Conservation (phyloP, 2,113 vertebrate genomes). For the Pristiophorus japonicus region DNA sequence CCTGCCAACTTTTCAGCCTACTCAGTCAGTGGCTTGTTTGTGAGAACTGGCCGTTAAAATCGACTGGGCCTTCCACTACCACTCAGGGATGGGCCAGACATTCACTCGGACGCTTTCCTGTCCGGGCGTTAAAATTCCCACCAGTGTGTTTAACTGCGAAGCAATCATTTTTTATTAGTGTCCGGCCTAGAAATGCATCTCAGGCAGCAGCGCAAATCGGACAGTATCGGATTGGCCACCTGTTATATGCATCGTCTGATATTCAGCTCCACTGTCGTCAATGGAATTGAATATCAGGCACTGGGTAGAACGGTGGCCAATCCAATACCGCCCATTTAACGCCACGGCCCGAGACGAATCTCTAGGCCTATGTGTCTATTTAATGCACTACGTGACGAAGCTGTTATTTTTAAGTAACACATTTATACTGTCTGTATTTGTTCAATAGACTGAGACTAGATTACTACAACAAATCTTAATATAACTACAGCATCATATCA, state of each 20-base stretch:
- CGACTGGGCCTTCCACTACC: background rate
- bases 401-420: too few relatives aligned
- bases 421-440: background rate
- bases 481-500: slow-evolving; percentile 18
- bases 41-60: slow-evolving; percentile 2
- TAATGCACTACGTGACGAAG: too few relatives aligned
- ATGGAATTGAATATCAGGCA: too few relatives aligned
- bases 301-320: too few relatives aligned
- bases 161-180: background rate
- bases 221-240: too few relatives aligned
- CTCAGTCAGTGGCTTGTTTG: background rate
- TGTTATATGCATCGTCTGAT: too few relatives aligned
- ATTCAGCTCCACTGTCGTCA: too few relatives aligned
- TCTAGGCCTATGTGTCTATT: background rate
- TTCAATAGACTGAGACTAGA: background rate
- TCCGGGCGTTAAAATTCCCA: background rate
- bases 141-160: background rate
- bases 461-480: slow-evolving; percentile 30
- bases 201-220: too few relatives aligned
- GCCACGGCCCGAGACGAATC: too few relatives aligned
- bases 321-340: too few relatives aligned
- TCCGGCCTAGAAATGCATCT: background rate
- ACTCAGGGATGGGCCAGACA: background rate
- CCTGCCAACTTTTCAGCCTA: background rate
- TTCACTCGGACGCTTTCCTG: background rate